phyloP scores from a whole-genome alignment of 2,113 vertebrate species.

The Plecotus auritus region DNA sequence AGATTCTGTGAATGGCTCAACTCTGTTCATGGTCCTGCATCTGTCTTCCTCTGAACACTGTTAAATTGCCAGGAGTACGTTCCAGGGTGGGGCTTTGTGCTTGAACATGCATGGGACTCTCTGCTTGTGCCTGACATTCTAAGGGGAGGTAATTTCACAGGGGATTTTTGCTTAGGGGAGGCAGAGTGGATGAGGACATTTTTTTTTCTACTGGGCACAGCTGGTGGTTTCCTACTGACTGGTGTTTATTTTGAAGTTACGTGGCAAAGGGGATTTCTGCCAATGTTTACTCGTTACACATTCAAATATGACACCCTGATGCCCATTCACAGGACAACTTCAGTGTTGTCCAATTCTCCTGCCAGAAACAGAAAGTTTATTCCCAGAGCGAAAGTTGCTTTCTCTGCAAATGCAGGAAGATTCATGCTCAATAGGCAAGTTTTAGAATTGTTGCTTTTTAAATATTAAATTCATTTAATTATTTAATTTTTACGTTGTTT shows the following conservation, averaged over 20 bases:
- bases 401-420: slow-evolving; percentile 8
- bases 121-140: background rate
- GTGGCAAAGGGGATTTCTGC: slow-evolving; percentile 49
- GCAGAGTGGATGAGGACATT: background rate
- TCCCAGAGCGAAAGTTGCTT: slow-evolving; percentile 38
- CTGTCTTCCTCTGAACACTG: slow-evolving; percentile 43
- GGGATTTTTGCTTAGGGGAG: slow-evolving; percentile 8
- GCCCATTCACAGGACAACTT: background rate
- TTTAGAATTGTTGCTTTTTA: background rate
- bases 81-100: background rate
- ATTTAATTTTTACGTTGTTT: background rate
- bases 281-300: slow-evolving; percentile 56
- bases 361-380: slow-evolving; percentile 47
- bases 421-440: background rate
- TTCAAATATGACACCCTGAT: slow-evolving; percentile 38
- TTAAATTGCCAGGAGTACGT: slow-evolving; percentile 27
- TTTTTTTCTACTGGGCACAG: background rate
- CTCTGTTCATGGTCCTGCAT: slow-evolving; percentile 4
- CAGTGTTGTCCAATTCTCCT: background rate
- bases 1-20: background rate
- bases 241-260: slow-evolving; percentile 64
- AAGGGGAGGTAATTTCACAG: background rate
- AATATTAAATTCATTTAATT: background rate
- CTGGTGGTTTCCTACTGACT: slow-evolving; percentile 54
- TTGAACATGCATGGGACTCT: background rate